These are phyloP conservation scores for Pseudocheirus occidentalis DNA, from an alignment of 2,797 vertebrate genomes.

Conservation along the genomic window DNA sequence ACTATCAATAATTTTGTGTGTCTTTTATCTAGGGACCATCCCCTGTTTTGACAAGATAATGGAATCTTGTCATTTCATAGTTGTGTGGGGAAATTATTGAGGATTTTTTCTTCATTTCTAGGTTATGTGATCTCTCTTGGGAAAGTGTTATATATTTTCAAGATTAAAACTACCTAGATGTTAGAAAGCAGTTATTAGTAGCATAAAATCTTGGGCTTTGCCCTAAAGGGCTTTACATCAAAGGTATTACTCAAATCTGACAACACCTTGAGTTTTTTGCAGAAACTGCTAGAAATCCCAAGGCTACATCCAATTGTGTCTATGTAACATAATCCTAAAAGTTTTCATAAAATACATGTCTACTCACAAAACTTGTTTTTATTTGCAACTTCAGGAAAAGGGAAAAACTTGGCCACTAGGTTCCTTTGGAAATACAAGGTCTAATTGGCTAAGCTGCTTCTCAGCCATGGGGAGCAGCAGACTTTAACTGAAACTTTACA, in stretches of 20 bases:
- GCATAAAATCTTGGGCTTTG: constrained; percentile 4
- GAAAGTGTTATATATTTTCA: constrained; percentile 30
- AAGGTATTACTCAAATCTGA: constrained; percentile 14
- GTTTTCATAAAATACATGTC: not conserved
- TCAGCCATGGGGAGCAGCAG: constrained; percentile 9
- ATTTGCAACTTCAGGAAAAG: constrained; percentile 45
- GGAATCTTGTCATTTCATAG: constrained; percentile 24
- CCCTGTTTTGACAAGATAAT: constrained; percentile 1
- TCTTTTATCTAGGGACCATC: not conserved
- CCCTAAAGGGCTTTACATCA: constrained; percentile 23
- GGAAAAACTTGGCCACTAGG: not conserved
- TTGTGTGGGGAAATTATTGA: constrained; percentile 17
- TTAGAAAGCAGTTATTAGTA: constrained; percentile 46
- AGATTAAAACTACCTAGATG: constrained; percentile 25
- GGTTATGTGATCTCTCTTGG: constrained; percentile 1
- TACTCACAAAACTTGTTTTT: not conserved
- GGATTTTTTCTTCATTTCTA: constrained; percentile 42
- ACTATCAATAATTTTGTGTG: constrained; percentile 1
- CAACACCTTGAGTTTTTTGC: not conserved
- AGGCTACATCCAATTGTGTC: not conserved
- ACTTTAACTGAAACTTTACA: constrained; percentile 39
- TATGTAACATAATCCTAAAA: not conserved
- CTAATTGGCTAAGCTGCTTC: constrained; percentile 17
- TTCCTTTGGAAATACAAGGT: not conserved
- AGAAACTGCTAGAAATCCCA: constrained; percentile 7